phyloP scores from a whole-genome alignment of 2,113 vertebrate genomes.

The Sigmodon hispidus region DNA sequence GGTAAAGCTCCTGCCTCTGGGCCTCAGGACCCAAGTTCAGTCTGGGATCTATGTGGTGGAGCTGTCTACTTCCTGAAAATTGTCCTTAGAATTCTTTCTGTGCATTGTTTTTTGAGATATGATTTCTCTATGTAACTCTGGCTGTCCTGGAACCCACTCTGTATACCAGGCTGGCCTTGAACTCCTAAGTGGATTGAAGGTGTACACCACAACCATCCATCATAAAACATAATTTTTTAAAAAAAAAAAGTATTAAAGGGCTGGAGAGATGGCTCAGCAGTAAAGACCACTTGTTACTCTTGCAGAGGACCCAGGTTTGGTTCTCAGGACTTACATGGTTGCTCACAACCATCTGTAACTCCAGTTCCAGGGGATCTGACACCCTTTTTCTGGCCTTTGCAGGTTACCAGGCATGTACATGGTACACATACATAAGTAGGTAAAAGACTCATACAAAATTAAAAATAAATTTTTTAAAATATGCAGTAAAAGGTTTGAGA shows the following conservation, averaged over 20 bases:
- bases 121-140: no score
- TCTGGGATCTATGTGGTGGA: background rate
- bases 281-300: background rate
- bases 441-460: background rate
- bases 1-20: background rate
- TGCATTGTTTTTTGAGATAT: background rate
- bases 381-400: background rate
- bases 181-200: no score
- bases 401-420: background rate
- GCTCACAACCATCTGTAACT: background rate
- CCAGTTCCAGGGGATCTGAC: background rate
- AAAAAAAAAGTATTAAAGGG: background rate
- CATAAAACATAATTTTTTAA: no score
- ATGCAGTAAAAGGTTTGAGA: background rate
- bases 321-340: background rate
- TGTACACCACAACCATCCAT: no score
- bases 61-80: background rate
- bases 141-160: no score
- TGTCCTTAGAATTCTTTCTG: background rate
- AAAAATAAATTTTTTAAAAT: background rate
- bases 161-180: no score
- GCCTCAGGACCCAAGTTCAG: background rate
- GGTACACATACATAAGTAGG: background rate
- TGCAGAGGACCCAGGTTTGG: no score
- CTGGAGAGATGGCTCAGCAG: background rate